Base-by-base conservation (phyloP, 2,113 vertebrate genomes). In the Cairina moschata region DNA sequence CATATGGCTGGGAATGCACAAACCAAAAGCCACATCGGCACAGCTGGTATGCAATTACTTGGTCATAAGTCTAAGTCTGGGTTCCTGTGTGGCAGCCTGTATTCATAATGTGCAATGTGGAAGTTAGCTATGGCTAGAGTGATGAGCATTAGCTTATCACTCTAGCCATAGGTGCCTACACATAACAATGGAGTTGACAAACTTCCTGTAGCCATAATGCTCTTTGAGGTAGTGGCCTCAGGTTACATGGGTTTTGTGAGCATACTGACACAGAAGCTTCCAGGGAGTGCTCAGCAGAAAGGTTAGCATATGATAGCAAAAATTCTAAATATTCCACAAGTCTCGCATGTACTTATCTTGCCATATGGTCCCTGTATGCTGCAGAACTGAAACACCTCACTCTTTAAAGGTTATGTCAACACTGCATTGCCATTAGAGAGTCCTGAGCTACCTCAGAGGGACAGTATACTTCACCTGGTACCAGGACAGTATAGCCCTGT, bases 331-430 rank as follows among this genome's bases (percentile, higher is more conserved):
- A 2, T 22, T 69, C 23, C 42, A 38, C 42, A 17, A 58, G 74
- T 55, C 68, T 93, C 2, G 0, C 1, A 4, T 3, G 9, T 60
- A 36, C 15, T 59, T 3, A 4, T 75, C 32, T 48, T 58, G 11
- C 54, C 5, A 0, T 62, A 40, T 2, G 0, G 20, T 38, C 65
- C 7, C 32, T 28, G 48, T 26, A 15, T 3, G 23, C 34, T 73
- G 58, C 74, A 87, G 42, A 89, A 59, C 14, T 22, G 38, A 84
- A 83, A 17, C 22, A 75, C n/a, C 28, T 62, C 7, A 29, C 9
- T 60, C 48, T 68, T 73, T 60, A 60, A 79, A 85, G 44, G 11
- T 76, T 44, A 3, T 66, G 54, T 17, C 58, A 90, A 22, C 18
- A 16, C 7, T 87, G 11, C 8, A 9, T 40, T 65, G n/a, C 26